A percentile compares a stretch with the other conserved stretches of the same genome.
These are phyloP conservation scores for Urocitellus parryii DNA, from an alignment of 2,113 vertebrate genomes.

Conservation along the genomic window DNA sequence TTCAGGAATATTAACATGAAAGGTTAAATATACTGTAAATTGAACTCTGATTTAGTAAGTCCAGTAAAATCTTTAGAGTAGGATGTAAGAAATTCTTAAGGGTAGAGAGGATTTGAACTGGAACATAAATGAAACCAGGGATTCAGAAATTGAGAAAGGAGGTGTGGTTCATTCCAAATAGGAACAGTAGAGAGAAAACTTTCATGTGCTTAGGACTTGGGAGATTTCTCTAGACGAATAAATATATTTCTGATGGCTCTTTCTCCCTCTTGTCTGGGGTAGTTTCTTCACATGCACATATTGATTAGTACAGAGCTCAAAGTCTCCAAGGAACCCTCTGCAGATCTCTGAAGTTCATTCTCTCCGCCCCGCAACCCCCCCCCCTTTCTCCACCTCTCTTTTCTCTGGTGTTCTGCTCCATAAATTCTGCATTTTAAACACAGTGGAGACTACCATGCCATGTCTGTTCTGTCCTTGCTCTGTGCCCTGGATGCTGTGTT, in stretches of 20 bases:
- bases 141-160: not conserved
- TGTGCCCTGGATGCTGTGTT: not conserved
- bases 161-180: not conserved
- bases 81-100: not conserved
- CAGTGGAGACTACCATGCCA: not conserved
- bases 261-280: not conserved
- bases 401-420: not conserved
- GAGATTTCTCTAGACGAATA: not conserved
- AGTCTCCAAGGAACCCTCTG: not conserved
- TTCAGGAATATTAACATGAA: not conserved
- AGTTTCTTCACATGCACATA: not conserved
- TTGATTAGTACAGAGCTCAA: not conserved
- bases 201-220: not conserved
- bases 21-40: not conserved
- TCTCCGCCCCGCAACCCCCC: fast-evolving
- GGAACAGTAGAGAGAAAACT: not conserved
- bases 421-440: not conserved
- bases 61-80: not conserved
- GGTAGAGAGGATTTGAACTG: not conserved
- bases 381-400: not conserved
- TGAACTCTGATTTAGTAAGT: not conserved
- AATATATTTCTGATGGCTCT: not conserved
- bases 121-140: not conserved
- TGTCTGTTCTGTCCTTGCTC: not conserved
- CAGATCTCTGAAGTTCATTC: not conserved